Base-by-base conservation (phyloP, 2,888 invertebrate species). In the Bellardia pandia region DNA sequence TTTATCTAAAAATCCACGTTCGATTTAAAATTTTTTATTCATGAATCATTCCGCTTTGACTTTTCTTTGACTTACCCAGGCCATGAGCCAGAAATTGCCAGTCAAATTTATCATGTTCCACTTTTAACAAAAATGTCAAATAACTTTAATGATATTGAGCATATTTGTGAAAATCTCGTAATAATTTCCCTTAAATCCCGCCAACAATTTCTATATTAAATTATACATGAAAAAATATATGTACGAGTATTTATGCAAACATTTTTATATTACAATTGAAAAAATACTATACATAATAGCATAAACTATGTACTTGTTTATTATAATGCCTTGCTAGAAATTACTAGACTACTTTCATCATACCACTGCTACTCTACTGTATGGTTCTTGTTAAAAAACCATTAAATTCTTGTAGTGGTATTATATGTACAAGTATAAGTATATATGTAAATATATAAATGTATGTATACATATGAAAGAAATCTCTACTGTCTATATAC, bases 381-480 rank as follows among this genome's bases (percentile, higher is more conserved):
- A 23, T 62, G 64, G n/a, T 64, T 76, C 16, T 64, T 60, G 51
- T 48, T 37, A 62, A 62, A 66, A 77, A 76, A 64, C 23, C 30
- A 60, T 75, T 75, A 33, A 62, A 77, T 77, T 77, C 56, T 68
- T 68, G 23, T 53, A 40, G 51, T 30, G 23, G 66, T 76, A 48
- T 76, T 51, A 51, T 51, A 5, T 51, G 9, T 45, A 45, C 3
- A 23, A 23, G 23, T 23, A 11, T 76, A 40, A 14, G 64, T 37
- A 66, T 14, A 77, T 42, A 66, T 40, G 40, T 53, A n/a, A 23
- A n/a, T 53, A 14, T 53, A 13, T 45, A 11, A 11, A 13, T 45
- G 45, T 51, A n/a, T 58, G n/a, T 58, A 7, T 56, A 23, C 4
- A 56, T 56, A 3, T 56, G 11, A 23, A 23, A 23, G 3, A n/a